Percentiles rank a stretch among this genome's conserved stretches.
These are phyloP conservation scores for Calosoma granatense DNA, from an alignment of 1,140 invertebrate genomes.

Conservation along the genomic window DNA sequence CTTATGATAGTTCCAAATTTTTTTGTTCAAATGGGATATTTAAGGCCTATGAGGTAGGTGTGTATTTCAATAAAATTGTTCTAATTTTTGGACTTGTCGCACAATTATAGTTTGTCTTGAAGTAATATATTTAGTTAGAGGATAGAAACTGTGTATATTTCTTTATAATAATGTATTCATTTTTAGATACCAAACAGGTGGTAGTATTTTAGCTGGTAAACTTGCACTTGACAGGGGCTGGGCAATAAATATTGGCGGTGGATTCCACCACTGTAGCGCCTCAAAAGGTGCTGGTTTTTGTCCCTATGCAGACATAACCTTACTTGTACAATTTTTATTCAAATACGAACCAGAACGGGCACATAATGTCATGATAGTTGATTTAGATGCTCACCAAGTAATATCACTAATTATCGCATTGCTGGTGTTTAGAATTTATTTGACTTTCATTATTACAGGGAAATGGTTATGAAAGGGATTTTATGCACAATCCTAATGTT, in stretches of 20 bases:
- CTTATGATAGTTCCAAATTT: conserved; percentile 67
- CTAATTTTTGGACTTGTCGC: background rate
- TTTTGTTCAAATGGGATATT: conserved; percentile 62
- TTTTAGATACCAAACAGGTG: conserved; percentile 67
- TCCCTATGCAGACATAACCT: conserved; percentile 78
- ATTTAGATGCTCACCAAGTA: conserved; percentile 79
- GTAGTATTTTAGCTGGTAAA: conserved; percentile 69
- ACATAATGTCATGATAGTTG: conserved; percentile 70
- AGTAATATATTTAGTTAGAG: background rate
- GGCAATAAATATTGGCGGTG: conserved; percentile 86
- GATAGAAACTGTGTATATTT: conserved; percentile 5
- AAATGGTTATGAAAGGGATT: conserved; percentile 78
- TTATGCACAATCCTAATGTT: conserved; percentile 56
- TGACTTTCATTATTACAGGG: conserved; percentile 42
- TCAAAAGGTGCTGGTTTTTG: conserved; percentile 75
- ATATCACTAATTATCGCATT: conserved; percentile 10
- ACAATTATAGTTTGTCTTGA: background rate
- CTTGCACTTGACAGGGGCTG: conserved; percentile 70
- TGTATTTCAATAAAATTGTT: background rate
- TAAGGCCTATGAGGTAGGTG: conserved; percentile 61
- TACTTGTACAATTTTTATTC: conserved; percentile 60
- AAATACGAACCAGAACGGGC: conserved; percentile 42
- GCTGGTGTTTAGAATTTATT: background rate
- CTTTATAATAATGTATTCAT: conserved; percentile 11
- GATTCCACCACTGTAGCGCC: conserved; percentile 72